phyloP scores from a whole-genome alignment of 1,140 invertebrate species.

The Aphelenchoides fujianensis region DNA sequence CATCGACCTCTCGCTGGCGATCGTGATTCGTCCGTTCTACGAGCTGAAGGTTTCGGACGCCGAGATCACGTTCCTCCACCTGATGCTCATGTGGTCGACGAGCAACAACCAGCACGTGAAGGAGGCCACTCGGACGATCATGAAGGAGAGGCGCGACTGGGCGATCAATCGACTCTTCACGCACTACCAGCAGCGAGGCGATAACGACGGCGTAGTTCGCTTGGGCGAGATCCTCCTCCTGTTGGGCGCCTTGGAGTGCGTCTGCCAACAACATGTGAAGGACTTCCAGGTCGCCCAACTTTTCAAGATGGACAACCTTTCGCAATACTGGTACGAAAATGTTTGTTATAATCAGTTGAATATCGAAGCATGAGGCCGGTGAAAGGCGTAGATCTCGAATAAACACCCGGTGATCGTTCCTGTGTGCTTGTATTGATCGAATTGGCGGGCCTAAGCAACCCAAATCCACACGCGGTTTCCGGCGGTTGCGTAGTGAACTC shows the following conservation, averaged over 20 bases:
- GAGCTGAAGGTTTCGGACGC: slow-evolving; percentile 25
- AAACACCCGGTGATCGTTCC: too few species aligned
- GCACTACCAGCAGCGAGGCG: slow-evolving; percentile 1
- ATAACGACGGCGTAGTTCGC: slow-evolving; percentile 1
- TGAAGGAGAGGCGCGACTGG: slow-evolving; percentile 15
- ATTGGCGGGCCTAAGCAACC: too few species aligned
- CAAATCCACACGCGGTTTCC: too few species aligned
- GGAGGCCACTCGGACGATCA: background rate
- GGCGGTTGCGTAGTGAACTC: too few species aligned
- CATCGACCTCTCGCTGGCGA: background rate
- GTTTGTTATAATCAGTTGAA: too few species aligned
- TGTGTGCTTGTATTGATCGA: too few species aligned
- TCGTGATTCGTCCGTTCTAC: slow-evolving; percentile 10
- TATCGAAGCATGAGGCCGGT: too few species aligned
- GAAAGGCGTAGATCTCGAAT: too few species aligned
- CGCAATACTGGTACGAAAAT: slow-evolving; percentile 3
- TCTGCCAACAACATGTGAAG: slow-evolving; percentile 17
- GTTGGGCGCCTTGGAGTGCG: slow-evolving; percentile 8
- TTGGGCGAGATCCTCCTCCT: slow-evolving; percentile 22
- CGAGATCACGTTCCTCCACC: slow-evolving; percentile 15
- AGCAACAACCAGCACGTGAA: background rate
- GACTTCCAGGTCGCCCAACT: slow-evolving; percentile 23
- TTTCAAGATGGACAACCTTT: slow-evolving; percentile 9
- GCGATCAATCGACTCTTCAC: slow-evolving; percentile 20
- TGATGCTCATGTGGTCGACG: slow-evolving; percentile 18